A percentile compares a stretch with the other conserved stretches of the same genome.
Evolutionary conservation across 2,888 invertebrate genomes (phyloP).

Genomic region (Spicauda simplicius): DNA sequence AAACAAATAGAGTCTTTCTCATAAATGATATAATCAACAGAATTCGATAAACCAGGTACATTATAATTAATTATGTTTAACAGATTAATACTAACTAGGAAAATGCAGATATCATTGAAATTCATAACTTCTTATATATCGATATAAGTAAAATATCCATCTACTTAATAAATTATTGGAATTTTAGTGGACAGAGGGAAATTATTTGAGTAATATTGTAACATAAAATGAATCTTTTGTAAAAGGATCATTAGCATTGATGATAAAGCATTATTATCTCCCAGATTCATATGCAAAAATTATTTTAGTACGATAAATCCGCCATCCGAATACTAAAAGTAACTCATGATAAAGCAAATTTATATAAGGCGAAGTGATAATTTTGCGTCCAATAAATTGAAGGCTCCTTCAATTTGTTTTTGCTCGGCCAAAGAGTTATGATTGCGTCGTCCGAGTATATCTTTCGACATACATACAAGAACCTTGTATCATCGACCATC

Average conservation of each 20-base stretch:
- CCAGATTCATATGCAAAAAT: conserved; percentile 9
- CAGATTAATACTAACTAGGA: no score
- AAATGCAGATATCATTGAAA: no score
- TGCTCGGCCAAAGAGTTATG: conserved; percentile 43
- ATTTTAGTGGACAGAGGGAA: no score
- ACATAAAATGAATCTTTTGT: conserved; percentile 3
- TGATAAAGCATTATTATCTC: conserved; percentile 23
- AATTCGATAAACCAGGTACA: no score
- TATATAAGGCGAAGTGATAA: conserved; percentile 59
- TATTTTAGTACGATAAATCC: conserved; percentile 49
- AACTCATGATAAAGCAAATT: conserved; percentile 62
- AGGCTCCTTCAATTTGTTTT: conserved; percentile 56
- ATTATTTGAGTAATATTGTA: background rate
- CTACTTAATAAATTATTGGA: no score
- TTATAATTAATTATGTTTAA: no score
- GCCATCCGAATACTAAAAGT: conserved; percentile 53
- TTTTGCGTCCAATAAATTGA: conserved; percentile 61
- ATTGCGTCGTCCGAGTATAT: conserved; percentile 39
- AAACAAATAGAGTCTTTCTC: no score
- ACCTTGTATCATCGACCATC: conserved; percentile 50
- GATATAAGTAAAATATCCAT: no score
- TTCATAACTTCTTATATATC: no score
- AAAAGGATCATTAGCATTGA: conserved; percentile 11
- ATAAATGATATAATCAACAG: no score
- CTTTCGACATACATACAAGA: conserved; percentile 50